These are phyloP conservation scores for Polypedilum vanderplanki DNA, from an alignment of 1,140 invertebrate genomes.

Conservation along the genomic window DNA sequence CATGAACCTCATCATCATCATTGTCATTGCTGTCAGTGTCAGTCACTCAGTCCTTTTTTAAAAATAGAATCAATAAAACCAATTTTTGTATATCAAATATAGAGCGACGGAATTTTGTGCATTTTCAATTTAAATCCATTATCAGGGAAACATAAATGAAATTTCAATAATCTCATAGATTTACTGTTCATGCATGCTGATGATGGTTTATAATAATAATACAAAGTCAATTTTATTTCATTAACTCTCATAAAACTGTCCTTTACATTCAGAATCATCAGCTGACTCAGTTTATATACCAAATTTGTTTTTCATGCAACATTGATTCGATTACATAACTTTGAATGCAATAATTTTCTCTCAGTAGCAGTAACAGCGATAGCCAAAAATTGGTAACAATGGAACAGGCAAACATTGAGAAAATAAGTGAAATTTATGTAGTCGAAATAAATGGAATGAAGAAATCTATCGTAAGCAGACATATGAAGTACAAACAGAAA, in stretches of 20 bases:
- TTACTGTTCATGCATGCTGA: neutral
- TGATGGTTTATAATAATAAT: neutral
- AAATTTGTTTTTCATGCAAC: conserved; percentile 3
- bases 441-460: conserved; percentile 4
- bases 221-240: neutral
- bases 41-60: too few relatives aligned
- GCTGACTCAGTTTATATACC: neutral
- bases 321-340: conserved; percentile 19
- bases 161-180: neutral
- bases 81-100: too few relatives aligned
- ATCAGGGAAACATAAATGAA: neutral
- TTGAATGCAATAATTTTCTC: conserved; percentile 9
- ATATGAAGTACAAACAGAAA: neutral
- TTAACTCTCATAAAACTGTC: neutral
- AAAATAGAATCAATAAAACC: too few relatives aligned
- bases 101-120: too few relatives aligned
- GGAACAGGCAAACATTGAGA: neutral
- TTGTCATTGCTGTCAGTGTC: too few relatives aligned
- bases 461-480: too few relatives aligned
- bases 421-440: conserved; percentile 16
- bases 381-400: neutral
- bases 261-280: neutral
- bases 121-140: neutral
- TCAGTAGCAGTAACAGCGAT: conserved; percentile 3
- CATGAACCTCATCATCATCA: too few relatives aligned